These are phyloP conservation scores for Microcebus tavaratra DNA, from an alignment of 2,113 vertebrate species.

Conservation along the genomic window DNA sequence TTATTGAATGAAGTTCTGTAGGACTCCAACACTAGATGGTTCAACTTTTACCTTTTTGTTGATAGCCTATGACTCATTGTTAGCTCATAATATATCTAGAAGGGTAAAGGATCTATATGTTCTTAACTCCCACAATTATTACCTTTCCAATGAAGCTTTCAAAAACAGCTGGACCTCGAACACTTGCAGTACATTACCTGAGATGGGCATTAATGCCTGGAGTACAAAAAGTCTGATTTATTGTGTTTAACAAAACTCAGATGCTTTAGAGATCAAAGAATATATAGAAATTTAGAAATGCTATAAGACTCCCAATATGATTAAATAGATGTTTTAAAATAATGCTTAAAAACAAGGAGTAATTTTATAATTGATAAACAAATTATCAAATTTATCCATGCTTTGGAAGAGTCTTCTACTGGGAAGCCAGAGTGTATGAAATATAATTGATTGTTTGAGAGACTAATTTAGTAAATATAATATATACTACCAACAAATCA, in stretches of 20 bases:
- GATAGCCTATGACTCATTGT: too few relatives aligned
- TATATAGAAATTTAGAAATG: not conserved
- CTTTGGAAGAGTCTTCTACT: not conserved
- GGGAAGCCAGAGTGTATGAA: not conserved
- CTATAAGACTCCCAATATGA: not conserved
- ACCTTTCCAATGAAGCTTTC: not conserved
- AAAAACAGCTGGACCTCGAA: not conserved
- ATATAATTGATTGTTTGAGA: not conserved
- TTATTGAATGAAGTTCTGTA: not conserved
- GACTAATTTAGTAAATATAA: not conserved
- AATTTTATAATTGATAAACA: constrained; percentile 22
- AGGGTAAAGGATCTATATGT: not conserved
- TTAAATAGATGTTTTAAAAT: not conserved
- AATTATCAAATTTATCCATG: not conserved
- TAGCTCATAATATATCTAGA: too few relatives aligned
- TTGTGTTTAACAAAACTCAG: not conserved
- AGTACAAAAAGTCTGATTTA: not conserved
- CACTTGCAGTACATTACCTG: not conserved
- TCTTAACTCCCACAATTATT: not conserved
- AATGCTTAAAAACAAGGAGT: not conserved
- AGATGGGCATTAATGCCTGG: not conserved
- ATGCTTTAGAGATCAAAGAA: not conserved
- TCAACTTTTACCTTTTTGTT: not conserved
- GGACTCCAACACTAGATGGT: not conserved
- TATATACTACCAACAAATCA: not conserved